phyloP scores from a whole-genome alignment of 2,113 vertebrate species.

The Lampris incognitus region DNA sequence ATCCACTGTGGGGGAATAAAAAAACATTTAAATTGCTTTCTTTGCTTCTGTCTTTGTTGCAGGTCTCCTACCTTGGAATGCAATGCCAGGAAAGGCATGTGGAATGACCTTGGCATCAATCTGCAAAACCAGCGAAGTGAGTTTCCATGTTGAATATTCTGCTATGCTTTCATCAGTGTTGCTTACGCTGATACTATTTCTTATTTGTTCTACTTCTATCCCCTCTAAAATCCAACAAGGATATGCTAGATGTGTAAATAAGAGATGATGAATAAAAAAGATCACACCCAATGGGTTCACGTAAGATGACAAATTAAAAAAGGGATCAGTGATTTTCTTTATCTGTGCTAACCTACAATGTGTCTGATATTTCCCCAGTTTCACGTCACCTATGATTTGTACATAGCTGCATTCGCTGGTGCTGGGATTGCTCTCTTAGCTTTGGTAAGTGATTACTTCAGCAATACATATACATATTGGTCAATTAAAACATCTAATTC shows the following conservation, averaged over 20 bases:
- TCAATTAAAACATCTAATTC: background rate
- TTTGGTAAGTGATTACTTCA: constrained; percentile 86
- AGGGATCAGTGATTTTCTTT: background rate
- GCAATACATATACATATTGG: background rate
- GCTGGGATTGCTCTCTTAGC: constrained; percentile 92
- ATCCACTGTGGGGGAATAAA: background rate
- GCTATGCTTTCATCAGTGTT: background rate
- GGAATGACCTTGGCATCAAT: constrained; percentile 93
- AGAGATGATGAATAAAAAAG: too few relatives aligned
- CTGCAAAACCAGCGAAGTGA: constrained; percentile 96
- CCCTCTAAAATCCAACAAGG: too few relatives aligned
- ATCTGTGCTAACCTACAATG: constrained; percentile 1
- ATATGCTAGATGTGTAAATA: too few relatives aligned
- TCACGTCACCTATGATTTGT: constrained; percentile 95
- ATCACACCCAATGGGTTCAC: too few relatives aligned
- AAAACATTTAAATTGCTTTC: background rate
- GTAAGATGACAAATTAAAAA: background rate
- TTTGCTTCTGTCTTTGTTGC: constrained; percentile 53
- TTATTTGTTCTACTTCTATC: too few relatives aligned
- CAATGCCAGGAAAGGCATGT: constrained; percentile 93
- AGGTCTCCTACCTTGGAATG: constrained; percentile 96
- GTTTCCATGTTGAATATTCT: constrained; percentile 52
- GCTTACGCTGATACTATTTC: too few relatives aligned
- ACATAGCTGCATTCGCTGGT: constrained; percentile 93
- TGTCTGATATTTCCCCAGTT: constrained; percentile 83